These are phyloP conservation scores for Cyprinodon brontotheroides DNA, from an alignment of 2,113 vertebrate species.

Conservation along the genomic window DNA sequence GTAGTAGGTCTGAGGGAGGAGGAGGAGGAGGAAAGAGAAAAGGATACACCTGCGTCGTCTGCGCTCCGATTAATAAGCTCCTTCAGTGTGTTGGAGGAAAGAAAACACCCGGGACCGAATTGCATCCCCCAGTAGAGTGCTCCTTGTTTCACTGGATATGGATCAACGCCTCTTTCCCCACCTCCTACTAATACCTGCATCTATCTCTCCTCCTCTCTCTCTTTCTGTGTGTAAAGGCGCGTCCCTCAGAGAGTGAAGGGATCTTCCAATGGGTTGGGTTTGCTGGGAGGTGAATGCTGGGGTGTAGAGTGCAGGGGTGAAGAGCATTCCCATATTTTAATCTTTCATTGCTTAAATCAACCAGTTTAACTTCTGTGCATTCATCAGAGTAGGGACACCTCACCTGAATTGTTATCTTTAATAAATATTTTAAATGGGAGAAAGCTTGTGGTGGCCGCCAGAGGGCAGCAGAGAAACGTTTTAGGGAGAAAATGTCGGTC, in stretches of 20 bases:
- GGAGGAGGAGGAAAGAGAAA: constrained; percentile 4
- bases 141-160: constrained; percentile 34
- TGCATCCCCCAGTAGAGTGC: constrained; percentile 16
- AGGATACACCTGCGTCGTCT: constrained; percentile 54
- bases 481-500: neutral
- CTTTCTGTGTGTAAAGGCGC: constrained; percentile 14
- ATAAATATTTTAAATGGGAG: neutral
- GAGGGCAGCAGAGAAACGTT: constrained; percentile 46
- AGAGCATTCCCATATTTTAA: neutral
- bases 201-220: constrained; percentile 41
- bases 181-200: constrained; percentile 54
- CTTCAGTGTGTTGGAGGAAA: neutral
- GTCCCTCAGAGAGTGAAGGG: constrained; percentile 16
- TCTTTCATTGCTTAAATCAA: neutral
- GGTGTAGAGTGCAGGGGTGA: neutral
- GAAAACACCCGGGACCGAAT: constrained; percentile 28
- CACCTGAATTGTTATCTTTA: neutral
- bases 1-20: constrained; percentile 8
- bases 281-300: neutral
- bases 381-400: constrained; percentile 3
- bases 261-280: constrained; percentile 7
- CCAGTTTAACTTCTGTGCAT: neutral
- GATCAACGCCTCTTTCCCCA: constrained; percentile 26
- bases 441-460: constrained; percentile 14
- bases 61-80: constrained; percentile 13